These are phyloP conservation scores for Phalacrocorax brasilianus DNA, from an alignment of 2,113 vertebrate species.

Conservation along the genomic window DNA sequence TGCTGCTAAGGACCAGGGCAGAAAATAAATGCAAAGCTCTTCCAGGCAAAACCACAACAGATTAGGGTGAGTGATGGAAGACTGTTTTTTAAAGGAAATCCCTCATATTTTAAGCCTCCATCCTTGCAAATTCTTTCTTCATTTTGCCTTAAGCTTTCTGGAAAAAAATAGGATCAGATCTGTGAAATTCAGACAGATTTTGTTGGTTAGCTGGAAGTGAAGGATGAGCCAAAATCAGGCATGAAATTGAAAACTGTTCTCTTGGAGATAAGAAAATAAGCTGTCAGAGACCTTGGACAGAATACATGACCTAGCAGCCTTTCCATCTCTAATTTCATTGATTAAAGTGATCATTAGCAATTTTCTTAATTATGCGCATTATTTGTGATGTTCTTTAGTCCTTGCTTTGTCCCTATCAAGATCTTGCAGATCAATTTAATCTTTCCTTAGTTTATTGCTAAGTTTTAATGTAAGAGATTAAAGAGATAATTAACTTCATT, in stretches of 20 bases:
- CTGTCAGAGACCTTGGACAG: neutral
- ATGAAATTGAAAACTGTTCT: constrained; percentile 41
- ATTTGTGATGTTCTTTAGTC: neutral
- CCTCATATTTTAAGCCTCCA: neutral
- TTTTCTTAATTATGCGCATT: constrained; percentile 1
- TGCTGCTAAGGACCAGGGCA: neutral
- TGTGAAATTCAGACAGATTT: constrained; percentile 1
- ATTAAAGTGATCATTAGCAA: neutral
- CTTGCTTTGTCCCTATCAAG: neutral
- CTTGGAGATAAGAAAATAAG: constrained; percentile 25
- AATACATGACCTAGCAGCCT: neutral
- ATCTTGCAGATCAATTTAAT: neutral
- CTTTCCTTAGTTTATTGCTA: neutral
- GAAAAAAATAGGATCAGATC: neutral
- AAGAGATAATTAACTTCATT: neutral
- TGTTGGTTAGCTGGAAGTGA: neutral
- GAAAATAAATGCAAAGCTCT: neutral
- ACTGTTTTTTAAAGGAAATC: neutral
- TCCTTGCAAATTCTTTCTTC: neutral
- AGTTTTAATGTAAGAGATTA: neutral
- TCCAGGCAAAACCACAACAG: neutral
- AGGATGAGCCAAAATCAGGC: constrained; percentile 28
- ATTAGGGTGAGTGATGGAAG: neutral
- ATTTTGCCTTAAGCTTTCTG: neutral
- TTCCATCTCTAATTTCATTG: neutral